Conservation (phyloP, 2,113 vertebrate genomes). For the Lepisosteus osseus region DNA sequence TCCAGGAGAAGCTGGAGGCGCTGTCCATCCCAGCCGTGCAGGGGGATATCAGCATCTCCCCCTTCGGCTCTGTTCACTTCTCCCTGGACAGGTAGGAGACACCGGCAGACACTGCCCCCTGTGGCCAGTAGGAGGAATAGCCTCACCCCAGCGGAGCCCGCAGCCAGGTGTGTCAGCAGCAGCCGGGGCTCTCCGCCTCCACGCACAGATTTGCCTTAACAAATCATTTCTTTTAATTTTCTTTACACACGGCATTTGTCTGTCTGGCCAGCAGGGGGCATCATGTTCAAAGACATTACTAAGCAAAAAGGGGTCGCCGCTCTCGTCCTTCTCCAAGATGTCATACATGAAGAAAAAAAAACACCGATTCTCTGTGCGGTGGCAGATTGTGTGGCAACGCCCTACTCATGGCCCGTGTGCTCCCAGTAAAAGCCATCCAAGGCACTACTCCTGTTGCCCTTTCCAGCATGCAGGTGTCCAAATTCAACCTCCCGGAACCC, state of each 20-base stretch:
- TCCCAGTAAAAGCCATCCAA: constrained; percentile 34
- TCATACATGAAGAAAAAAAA: background rate
- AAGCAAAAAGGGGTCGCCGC: constrained; percentile 4
- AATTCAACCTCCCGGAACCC: constrained; percentile 58
- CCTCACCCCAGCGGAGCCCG: too few species aligned
- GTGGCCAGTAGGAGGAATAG: constrained; percentile 28
- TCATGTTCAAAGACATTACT: constrained; percentile 20
- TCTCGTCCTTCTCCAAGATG: background rate
- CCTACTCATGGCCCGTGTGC: constrained; percentile 22
- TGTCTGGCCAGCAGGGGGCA: constrained; percentile 10
- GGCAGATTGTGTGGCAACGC: too few species aligned
- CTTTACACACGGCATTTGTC: background rate
- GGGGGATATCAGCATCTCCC: background rate
- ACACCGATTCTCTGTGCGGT: too few species aligned
- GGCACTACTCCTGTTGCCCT: background rate
- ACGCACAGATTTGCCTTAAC: background rate
- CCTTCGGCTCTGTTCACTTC: constrained; percentile 45
- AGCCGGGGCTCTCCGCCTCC: too few species aligned
- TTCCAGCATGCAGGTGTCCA: constrained; percentile 38
- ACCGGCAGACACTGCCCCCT: rapidly evolving
- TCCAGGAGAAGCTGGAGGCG: constrained; percentile 36
- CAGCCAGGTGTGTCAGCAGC: too few species aligned
- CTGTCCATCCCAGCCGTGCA: constrained; percentile 51
- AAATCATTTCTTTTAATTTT: background rate
- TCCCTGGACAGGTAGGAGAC: constrained; percentile 48